These are phyloP conservation scores for Ephestia elutella DNA, from an alignment of 1,140 invertebrate species.

Conservation along the genomic window DNA sequence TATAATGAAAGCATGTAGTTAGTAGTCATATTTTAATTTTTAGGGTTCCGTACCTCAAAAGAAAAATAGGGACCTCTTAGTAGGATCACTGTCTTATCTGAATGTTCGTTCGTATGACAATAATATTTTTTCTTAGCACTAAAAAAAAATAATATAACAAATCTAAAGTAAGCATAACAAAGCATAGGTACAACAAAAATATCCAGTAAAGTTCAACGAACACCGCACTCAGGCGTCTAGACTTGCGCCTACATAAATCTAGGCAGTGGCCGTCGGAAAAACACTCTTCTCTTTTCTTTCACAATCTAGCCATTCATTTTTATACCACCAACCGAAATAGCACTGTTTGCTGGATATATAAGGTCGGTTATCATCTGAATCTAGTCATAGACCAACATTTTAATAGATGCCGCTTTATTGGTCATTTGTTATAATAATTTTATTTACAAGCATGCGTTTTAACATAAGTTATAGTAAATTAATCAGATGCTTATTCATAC, in stretches of 20 bases:
- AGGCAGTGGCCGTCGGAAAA: not conserved
- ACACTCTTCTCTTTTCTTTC: not conserved
- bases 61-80: too few species aligned
- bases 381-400: not conserved
- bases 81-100: too few species aligned
- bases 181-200: not conserved
- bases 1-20: too few species aligned
- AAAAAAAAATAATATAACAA: too few species aligned
- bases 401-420: not conserved
- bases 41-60: too few species aligned
- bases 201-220: not conserved
- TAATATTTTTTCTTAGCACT: too few species aligned
- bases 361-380: not conserved
- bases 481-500: too few species aligned
- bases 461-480: too few species aligned
- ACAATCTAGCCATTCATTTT: not conserved
- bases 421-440: too few species aligned
- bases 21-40: too few species aligned
- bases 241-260: constrained; percentile 1
- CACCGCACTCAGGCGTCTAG: not conserved
- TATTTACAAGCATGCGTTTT: too few species aligned
- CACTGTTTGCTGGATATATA: not conserved
- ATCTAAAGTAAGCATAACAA: not conserved
- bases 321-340: not conserved
- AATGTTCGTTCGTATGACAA: too few species aligned